A percentile compares a stretch with the other conserved stretches of the same genome.
phyloP scores from a whole-genome alignment of 2,113 vertebrate genomes.

The Oreochromis niloticus region DNA sequence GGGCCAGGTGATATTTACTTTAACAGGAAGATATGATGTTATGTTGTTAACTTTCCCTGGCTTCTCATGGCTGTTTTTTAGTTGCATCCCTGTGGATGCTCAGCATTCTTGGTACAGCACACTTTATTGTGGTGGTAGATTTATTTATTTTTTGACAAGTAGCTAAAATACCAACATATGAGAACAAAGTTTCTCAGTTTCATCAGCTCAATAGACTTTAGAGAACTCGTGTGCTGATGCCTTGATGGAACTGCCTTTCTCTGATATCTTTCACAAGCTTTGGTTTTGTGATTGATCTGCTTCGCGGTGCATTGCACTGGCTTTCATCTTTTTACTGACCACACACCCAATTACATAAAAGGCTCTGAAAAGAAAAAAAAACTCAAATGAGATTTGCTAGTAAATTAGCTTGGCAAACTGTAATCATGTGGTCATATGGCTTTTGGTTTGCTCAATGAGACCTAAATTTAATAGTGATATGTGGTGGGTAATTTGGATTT shows the following conservation, averaged over 20 bases:
- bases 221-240: not conserved
- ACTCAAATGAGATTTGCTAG: slow-evolving; percentile 27
- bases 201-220: not conserved
- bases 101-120: not conserved
- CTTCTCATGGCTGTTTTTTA: not conserved
- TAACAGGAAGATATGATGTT: slow-evolving; percentile 18
- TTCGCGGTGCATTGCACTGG: slow-evolving; percentile 17
- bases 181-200: not conserved
- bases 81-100: not conserved
- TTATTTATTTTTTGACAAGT: fast-evolving
- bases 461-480: slow-evolving; percentile 40
- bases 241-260: not conserved
- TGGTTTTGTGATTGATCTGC: slow-evolving; percentile 25
- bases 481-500: slow-evolving; percentile 50
- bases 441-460: slow-evolving; percentile 60
- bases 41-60: not conserved
- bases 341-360: slow-evolving; percentile 50
- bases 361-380: not conserved
- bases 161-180: not conserved
- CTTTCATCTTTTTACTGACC: slow-evolving; percentile 52
- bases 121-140: not conserved
- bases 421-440: slow-evolving; percentile 68
- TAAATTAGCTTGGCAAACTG: slow-evolving; percentile 30
- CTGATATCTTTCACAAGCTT: slow-evolving; percentile 34
- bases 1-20: slow-evolving; percentile 35